Evolutionary conservation across 2,888 invertebrate species (phyloP), one percentile per base, ranked within the genome.

Genomic region (Meiosimyza platycephala): DNA sequence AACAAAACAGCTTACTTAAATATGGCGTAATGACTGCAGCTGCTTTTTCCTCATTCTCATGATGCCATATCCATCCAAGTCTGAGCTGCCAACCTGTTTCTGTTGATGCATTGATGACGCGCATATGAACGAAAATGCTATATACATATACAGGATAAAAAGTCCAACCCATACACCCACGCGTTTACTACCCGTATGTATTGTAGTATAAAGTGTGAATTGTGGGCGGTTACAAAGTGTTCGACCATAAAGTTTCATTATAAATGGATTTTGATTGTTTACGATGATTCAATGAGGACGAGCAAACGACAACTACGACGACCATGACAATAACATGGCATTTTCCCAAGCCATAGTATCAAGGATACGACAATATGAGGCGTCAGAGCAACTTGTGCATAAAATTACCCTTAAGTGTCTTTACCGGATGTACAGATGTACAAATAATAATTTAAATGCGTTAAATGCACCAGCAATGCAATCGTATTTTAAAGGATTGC

Each of bases 181-280:
- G 47, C 11, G 40, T 40, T 40, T 40, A 40, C 9, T 40, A 40
- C 40, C 1, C 40, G 9, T 7, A 40, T 40, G 40, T 40, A 40
- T 2, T 40, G 9, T 51, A 12, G 13, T 51, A 28, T n/a, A 51
- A 59, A 70, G 70, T 70, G 70, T 18, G 70, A 70, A 70, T 70
- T 70, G 70, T 62, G 70, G 70, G 70, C 70, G 70, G 40, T 9
- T 22, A 62, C 63, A 52, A 62, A 51, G 62, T 63, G 59, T 33
- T 15, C 62, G 54, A n/a, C 63, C 70, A 63, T 70, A 70, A 70
- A 70, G 62, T 70, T 70, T 63, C 63, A 63, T 70, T 70, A 63
- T 70, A 70, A 70, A 70, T 70, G 70, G 70, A 70, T 70, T 70
- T 33, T 54, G 63, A 70, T 70, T 70, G 70, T 70, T 70, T 70